Evolutionary conservation across 2,113 vertebrate genomes (phyloP).

Genomic region (Osmerus mordax): DNA sequence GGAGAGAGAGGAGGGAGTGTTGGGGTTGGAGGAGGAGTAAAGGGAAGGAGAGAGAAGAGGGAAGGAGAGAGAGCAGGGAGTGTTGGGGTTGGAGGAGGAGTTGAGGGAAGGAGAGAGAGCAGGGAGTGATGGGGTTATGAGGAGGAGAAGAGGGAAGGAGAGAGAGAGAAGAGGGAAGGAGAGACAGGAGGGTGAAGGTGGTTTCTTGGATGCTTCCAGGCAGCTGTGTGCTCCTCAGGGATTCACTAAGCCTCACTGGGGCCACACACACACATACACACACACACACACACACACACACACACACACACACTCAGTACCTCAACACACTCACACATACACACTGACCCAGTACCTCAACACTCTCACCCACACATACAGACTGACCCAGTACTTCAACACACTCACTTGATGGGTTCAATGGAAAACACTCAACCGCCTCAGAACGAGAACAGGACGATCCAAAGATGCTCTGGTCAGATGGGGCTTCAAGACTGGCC

Average conservation of each 20-base stretch:
- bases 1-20: background rate
- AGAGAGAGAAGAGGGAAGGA: background rate
- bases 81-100: background rate
- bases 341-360: conserved; percentile 1
- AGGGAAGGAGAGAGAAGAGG: background rate
- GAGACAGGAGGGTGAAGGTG: conserved; percentile 15
- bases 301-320: background rate
- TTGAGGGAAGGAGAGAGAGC: too few relatives aligned
- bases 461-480: too few relatives aligned
- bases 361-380: background rate
- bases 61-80: background rate
- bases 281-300: background rate
- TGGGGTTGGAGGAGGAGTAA: background rate
- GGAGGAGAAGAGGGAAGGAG: background rate
- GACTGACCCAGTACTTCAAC: background rate
- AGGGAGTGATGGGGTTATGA: background rate
- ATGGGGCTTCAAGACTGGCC: too few relatives aligned
- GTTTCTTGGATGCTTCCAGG: conserved; percentile 22
- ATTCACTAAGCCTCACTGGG: conserved; percentile 41
- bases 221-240: conserved; percentile 37
- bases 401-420: too few relatives aligned
- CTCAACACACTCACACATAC: background rate
- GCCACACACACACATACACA: too few relatives aligned
- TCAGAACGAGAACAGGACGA: too few relatives aligned
- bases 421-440: too few relatives aligned